Conservation (phyloP, 53 echinoderm and acorn worm species). For the Actinopyga echinites region DNA sequence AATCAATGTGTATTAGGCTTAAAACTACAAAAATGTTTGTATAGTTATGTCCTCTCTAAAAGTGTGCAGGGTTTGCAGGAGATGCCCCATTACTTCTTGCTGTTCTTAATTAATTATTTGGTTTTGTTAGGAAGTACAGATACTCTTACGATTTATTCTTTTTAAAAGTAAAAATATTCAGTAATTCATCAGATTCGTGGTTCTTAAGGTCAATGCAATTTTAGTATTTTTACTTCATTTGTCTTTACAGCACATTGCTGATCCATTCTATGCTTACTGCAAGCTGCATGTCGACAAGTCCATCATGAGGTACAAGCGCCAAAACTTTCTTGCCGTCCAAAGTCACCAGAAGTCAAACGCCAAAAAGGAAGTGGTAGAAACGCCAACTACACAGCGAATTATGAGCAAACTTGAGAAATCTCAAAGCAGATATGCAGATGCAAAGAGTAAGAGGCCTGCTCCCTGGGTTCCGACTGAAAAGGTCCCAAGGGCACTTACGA, state of each 20-base stretch:
- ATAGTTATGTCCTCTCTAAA: too few relatives aligned
- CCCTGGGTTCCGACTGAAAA: slow-evolving; percentile 93
- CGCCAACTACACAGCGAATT: slow-evolving; percentile 58
- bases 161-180: too few relatives aligned
- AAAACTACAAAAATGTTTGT: too few relatives aligned
- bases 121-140: too few relatives aligned
- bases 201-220: too few relatives aligned
- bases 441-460: slow-evolving; percentile 63
- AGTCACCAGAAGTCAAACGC: slow-evolving; percentile 50
- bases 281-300: slow-evolving; percentile 94
- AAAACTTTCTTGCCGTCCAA: slow-evolving; percentile 93
- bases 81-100: too few relatives aligned
- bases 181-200: not conserved
- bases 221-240: too few relatives aligned
- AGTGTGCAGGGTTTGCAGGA: too few relatives aligned
- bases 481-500: slow-evolving; percentile 80
- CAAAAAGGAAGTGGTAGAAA: slow-evolving; percentile 52
- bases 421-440: not conserved
- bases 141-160: too few relatives aligned
- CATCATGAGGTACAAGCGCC: slow-evolving; percentile 79
- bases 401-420: slow-evolving; percentile 15
- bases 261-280: slow-evolving; percentile 99
- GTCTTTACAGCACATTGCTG: slow-evolving; percentile 83
- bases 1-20: too few relatives aligned
- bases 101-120: too few relatives aligned